Evolutionary conservation across 2,113 vertebrate genomes (phyloP), one percentile per base, ranked within the genome.

Genomic region (Ursus arctos): DNA sequence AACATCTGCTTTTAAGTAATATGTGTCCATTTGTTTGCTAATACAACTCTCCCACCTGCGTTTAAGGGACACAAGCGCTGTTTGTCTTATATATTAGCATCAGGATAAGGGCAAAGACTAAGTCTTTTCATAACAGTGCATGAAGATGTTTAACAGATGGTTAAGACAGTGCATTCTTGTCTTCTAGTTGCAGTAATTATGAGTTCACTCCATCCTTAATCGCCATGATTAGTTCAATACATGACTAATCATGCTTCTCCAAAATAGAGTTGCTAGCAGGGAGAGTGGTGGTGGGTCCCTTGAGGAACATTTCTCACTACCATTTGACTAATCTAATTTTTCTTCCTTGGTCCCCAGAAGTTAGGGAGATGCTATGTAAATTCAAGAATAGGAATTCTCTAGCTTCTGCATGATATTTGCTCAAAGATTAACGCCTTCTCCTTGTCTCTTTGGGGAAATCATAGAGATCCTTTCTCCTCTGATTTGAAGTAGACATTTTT

Each of bases 381-480:
- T 88, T 63, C 63, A 91, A 7, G 71, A 49, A 7, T 13, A 18
- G 24, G 82, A 97, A n/a, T 92, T 95, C 92, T 97, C 87, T 1
- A 16, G 53, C 47, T 53, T 95, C 47, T 0, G 10, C 6, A 2
- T 33, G 88, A 6, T 81, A 84, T 47, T 96, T 2, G 3, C 15
- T 95, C 65, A 61, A 76, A 67, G 95, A 92, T 89, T 55, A 97
- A 82, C 72, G 95, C 63, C 84, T 90, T 87, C 74, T 96, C 47
- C 11, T 84, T 13, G 1, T 84, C 79, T 90, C 87, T 97, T 88
- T 91, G 77, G 97, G 91, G 97, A 97, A 98, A 98, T 96, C 74
- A 63, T 24, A 80, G 83, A 77, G 74, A 81, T 83, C 51, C 2
- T 13, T 1, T 65, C 79, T 96, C 90, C 71, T 51, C 16, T 82